Base-by-base conservation (phyloP, 1,140 invertebrate species). In the Anthonomus grandis region DNA sequence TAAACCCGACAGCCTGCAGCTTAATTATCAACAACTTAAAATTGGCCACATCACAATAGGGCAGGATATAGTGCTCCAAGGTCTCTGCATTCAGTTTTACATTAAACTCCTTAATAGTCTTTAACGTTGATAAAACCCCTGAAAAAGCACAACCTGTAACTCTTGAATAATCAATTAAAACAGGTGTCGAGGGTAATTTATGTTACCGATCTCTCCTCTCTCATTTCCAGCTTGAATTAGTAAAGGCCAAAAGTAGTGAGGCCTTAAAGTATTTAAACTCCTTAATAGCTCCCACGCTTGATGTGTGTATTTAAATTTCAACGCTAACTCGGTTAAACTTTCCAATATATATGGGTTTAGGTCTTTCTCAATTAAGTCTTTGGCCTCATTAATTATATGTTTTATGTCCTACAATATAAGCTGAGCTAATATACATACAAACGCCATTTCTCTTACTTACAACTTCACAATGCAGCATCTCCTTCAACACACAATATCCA, bases 21-120 rank as follows among this genome's bases (percentile, higher is more conserved):
- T 77, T 80, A 61, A 73, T 71, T 48, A 82, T 69, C 10, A 79
- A 60, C 15, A 68, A 65, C 59, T 75, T 63, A 0, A 77, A 72
- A 49, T 81, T 72, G 0, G 63, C 69, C 15, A 77, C 71, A 57
- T 77, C 76, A 25, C 81, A 74, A 50, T 73, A 71, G 0, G 79
- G 80, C 8, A 82, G 55, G 3, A 78, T 65, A 62, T 79, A 83
- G n/a, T 73, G 49, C 42, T 74, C 57, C 15, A 83, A 68, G 0
- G 81, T 83, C 5, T 79, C 78, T 21, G 69, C 67, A 62, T 83
- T 79, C 0, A 77, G 65, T 27, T 71, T 69, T 0, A 82, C 73
- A 10, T 76, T 69, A 66, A 78, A 72, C 10, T 70, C 34, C 2
- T 73, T 46, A 78, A 82, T 82, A 44, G 70, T 73, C 39, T 72